phyloP scores from a whole-genome alignment of 2,888 invertebrate species.

The Parnassius apollo region DNA sequence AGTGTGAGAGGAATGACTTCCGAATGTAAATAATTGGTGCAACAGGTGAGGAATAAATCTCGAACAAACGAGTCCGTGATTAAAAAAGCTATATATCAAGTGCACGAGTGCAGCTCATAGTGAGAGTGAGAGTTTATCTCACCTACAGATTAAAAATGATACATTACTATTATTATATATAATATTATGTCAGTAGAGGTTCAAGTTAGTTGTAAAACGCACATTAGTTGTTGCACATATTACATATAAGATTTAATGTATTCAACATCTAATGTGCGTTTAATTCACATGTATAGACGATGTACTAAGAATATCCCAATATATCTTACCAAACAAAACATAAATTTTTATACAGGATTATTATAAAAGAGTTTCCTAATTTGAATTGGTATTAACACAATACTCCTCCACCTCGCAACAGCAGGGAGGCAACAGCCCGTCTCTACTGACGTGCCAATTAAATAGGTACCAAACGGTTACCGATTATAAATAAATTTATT shows the following conservation, averaged over 20 bases:
- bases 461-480: constrained; percentile 55
- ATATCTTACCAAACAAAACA: too few relatives aligned
- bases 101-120: constrained; percentile 37
- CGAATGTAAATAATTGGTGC: constrained; percentile 74
- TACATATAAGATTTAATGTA: too few relatives aligned
- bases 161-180: too few relatives aligned
- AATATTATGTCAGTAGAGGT: too few relatives aligned
- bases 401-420: constrained; percentile 35
- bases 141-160: too few relatives aligned
- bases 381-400: constrained; percentile 28
- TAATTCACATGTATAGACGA: too few relatives aligned
- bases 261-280: too few relatives aligned
- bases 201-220: too few relatives aligned
- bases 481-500: constrained; percentile 67
- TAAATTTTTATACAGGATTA: too few relatives aligned
- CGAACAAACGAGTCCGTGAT: constrained; percentile 66
- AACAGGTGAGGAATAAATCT: constrained; percentile 76
- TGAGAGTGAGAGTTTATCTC: too few relatives aligned
- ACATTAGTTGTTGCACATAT: too few relatives aligned
- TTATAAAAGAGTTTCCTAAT: too few relatives aligned
- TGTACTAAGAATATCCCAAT: constrained; percentile 6
- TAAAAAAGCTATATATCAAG: constrained; percentile 71
- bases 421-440: constrained; percentile 37
- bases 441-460: constrained; percentile 64
- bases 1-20: constrained; percentile 58